phyloP scores from a whole-genome alignment of 2,888 invertebrate species.

The Ditula angustiorana region DNA sequence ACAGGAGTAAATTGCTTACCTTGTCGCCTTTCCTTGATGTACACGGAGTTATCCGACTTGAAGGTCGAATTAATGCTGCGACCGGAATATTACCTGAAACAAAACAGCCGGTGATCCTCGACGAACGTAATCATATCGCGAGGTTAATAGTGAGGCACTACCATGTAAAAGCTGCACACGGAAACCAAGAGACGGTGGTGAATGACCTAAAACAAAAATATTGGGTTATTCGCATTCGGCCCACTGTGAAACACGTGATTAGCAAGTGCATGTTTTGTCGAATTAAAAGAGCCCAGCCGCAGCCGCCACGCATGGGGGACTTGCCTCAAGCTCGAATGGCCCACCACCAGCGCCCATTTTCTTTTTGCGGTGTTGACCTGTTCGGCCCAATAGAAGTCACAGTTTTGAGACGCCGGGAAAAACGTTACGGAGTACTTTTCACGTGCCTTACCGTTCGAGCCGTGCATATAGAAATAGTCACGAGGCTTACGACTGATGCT shows the following conservation, averaged over 20 bases:
- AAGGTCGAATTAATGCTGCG: background rate
- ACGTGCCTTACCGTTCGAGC: slow-evolving; percentile 12
- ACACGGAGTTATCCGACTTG: background rate
- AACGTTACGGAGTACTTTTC: slow-evolving; percentile 15
- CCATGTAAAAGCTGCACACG: background rate
- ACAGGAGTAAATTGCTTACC: slow-evolving; percentile 12
- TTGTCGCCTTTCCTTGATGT: slow-evolving; percentile 9
- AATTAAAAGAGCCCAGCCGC: background rate
- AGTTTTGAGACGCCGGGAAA: slow-evolving; percentile 6
- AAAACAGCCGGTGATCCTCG: background rate
- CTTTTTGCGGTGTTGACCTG: background rate
- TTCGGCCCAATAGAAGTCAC: slow-evolving; percentile 4
- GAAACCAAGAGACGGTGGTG: slow-evolving; percentile 24
- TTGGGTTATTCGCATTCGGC: slow-evolving; percentile 28
- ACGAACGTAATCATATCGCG: background rate
- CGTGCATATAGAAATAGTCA: slow-evolving; percentile 12
- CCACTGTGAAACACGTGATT: slow-evolving; percentile 21
- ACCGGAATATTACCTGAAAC: background rate
- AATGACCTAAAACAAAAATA: slow-evolving; percentile 24
- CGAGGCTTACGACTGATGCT: background rate
- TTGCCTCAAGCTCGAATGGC: slow-evolving; percentile 8
- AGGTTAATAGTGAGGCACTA: too few relatives aligned
- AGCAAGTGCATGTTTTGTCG: slow-evolving; percentile 4
- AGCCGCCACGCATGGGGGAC: slow-evolving; percentile 16
- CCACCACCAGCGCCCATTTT: background rate